Base-by-base conservation (phyloP, 2,888 invertebrate species). In the Cheilosia pagana region DNA sequence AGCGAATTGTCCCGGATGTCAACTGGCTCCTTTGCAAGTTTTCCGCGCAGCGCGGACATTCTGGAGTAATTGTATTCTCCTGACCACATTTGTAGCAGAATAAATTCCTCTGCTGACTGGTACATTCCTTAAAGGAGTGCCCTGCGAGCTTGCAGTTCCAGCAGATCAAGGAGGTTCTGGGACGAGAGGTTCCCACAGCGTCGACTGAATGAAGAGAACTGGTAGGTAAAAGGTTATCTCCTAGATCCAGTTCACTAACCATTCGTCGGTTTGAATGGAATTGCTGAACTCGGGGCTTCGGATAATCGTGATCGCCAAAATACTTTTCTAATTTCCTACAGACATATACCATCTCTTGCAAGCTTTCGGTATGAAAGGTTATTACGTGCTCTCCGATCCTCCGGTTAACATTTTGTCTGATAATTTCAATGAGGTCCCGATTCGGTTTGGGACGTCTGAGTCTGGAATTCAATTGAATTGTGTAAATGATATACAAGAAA, bases 1-100 rank as follows among this genome's bases (percentile, higher is more conserved):
- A 39, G 39, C 39, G 39, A 39, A 14, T 39, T 14, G 39, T 14
- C 39, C 39, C 39, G 39, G 39, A 39, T 39, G 39, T 2, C 39
- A 39, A 14, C 12, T 39, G 10, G 39, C 39, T 39, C 25, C 14
- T 39, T 2, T 39, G 39, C 12, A 12, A 39, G 39, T 53, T 53
- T 53, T 12, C 53, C 53, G n/a, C n/a, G n/a, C n/a, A n/a, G n/a
- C n/a, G n/a, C n/a, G n/a, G n/a, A n/a, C n/a, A n/a, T n/a, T n/a
- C n/a, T n/a, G n/a, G n/a, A n/a, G n/a, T 50, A 5, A 21, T 23
- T 10, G 21, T 50, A 7, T 50, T 50, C 2, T 50, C 50, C 19
- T 12, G 7, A 50, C 50, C 50, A 50, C 50, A 50, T 50, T 21
- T 50, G 21, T 50, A 50, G 21, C 19, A 50, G 21, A 50, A 50